Evolutionary conservation across 2,113 vertebrate species (phyloP).

Genomic region (Eira barbara): DNA sequence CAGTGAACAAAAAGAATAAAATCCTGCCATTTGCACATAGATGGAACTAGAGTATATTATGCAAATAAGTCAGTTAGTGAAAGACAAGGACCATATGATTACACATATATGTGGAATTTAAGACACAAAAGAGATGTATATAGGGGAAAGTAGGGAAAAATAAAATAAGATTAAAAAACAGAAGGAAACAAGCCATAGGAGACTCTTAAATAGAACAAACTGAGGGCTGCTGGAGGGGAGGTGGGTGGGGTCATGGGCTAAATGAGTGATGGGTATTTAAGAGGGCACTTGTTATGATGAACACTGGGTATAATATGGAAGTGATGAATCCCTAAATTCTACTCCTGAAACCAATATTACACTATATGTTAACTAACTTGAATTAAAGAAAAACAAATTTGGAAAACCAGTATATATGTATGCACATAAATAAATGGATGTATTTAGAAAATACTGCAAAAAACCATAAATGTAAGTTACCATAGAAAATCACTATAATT

Average conservation of each 20-base stretch:
- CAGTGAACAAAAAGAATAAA: not conserved
- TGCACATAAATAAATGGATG: not conserved
- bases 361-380: not conserved
- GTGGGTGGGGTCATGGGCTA: too few relatives aligned
- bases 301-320: too few relatives aligned
- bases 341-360: not conserved
- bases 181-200: not conserved
- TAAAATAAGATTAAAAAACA: not conserved
- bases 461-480: not conserved
- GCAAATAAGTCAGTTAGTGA: not conserved
- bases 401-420: not conserved
- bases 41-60: not conserved
- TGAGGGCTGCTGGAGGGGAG: too few relatives aligned
- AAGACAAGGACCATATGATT: not conserved
- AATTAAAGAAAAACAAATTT: not conserved
- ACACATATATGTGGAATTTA: not conserved
- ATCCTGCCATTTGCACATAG: not conserved
- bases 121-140: not conserved
- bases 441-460: not conserved
- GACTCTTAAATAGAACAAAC: too few relatives aligned
- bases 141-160: not conserved
- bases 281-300: too few relatives aligned
- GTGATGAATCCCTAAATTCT: not conserved
- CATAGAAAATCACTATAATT: not conserved
- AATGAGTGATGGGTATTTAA: too few relatives aligned